phyloP scores from a whole-genome alignment of 1,140 invertebrate genomes.

The Potamilus streckersoni region DNA sequence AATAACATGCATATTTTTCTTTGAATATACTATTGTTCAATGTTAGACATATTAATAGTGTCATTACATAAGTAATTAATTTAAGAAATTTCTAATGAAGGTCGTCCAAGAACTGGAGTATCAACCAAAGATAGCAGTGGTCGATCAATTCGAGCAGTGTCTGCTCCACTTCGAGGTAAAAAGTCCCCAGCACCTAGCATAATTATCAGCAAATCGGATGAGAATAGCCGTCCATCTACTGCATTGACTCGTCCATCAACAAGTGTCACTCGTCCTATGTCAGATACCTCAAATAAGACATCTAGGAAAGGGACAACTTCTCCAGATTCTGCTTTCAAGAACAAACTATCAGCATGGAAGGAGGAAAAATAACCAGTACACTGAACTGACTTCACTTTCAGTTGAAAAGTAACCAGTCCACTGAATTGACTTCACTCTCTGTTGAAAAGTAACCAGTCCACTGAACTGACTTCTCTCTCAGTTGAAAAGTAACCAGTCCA shows the following conservation, averaged over 20 bases:
- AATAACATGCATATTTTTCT: neutral
- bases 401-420: no score
- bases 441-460: no score
- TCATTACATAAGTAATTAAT: neutral
- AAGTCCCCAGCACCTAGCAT: conserved; percentile 38
- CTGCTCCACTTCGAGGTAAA: conserved; percentile 30
- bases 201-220: conserved; percentile 32
- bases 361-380: conserved; percentile 32
- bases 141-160: conserved; percentile 26
- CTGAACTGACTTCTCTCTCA: no score
- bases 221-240: conserved; percentile 39
- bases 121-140: neutral
- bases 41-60: neutral
- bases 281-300: conserved; percentile 27
- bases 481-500: conserved; percentile 23
- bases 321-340: conserved; percentile 39
- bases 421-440: no score
- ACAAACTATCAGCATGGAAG: conserved; percentile 38
- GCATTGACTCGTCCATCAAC: conserved; percentile 27
- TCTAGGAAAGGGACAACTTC: conserved; percentile 26
- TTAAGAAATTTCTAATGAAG: neutral
- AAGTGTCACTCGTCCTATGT: conserved; percentile 29
- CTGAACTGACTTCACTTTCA: no score
- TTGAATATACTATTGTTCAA: neutral
- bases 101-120: neutral